Evolutionary conservation across 2,113 vertebrate species (phyloP).

Genomic region (Psittacara wagleri): DNA sequence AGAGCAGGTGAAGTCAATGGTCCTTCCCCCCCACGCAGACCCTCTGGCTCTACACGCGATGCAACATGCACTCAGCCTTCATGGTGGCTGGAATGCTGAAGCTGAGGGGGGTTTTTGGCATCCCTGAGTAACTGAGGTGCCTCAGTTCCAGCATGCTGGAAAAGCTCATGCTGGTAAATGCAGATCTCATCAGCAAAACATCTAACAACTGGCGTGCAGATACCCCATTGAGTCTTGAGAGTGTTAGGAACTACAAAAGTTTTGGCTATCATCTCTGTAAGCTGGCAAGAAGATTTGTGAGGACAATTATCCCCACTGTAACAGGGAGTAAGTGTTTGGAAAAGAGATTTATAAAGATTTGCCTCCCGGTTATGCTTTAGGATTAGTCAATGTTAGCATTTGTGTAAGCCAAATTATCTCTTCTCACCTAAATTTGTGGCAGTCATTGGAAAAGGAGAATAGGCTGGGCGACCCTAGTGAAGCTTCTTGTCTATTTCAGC

Average conservation of each 20-base stretch:
- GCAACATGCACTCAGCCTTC: rapidly evolving
- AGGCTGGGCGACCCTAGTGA: background rate
- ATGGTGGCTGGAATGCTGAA: background rate
- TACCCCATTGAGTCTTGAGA: rapidly evolving
- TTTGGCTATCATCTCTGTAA: background rate
- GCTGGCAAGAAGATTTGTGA: background rate
- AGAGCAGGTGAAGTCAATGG: background rate
- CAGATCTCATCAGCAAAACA: background rate
- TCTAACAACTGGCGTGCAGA: rapidly evolving
- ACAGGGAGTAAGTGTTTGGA: background rate
- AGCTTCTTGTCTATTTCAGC: background rate
- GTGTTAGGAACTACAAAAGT: rapidly evolving
- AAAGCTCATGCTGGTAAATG: background rate
- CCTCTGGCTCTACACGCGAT: background rate
- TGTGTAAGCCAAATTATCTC: background rate
- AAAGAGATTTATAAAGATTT: background rate
- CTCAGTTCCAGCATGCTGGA: background rate
- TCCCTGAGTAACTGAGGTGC: background rate
- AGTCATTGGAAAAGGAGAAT: background rate
- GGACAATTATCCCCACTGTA: background rate
- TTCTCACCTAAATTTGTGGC: background rate
- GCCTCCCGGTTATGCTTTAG: background rate
- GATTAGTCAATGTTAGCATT: background rate
- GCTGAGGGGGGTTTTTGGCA: background rate
- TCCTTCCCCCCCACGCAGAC: background rate